Evolutionary conservation across 2,888 invertebrate genomes (phyloP), one percentile per base, ranked within the genome.

Genomic region (Patella ulyssiponensis): DNA sequence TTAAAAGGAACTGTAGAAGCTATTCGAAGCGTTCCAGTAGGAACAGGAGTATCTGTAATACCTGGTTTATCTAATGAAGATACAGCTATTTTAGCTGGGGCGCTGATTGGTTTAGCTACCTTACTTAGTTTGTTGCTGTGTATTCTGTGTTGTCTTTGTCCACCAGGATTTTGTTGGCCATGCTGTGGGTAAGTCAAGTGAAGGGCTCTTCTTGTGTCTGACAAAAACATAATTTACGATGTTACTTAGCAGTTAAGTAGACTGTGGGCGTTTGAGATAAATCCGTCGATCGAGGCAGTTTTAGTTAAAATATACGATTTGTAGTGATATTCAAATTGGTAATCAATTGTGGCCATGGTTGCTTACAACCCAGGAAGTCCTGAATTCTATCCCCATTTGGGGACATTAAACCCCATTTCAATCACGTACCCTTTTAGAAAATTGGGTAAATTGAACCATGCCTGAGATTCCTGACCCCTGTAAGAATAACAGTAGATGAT

Each of bases 111-210:
- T 20, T 23, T 64, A n/a, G 64, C 64, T 23, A 23, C 64, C 7
- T 23, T 64, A 12, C 64, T 64, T 12, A 11, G 12, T n/a, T 23
- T 64, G 23, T 23, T 64, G 4, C 64, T 64, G 11, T 64, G 64
- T 64, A 64, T 64, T 23, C 64, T 64, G 20, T 64, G 64, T 15
- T 64, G 64, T 20, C 64, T 64, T 23, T 64, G 64, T 64, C 64
- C 64, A 20, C 3, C 20, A 64, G 64, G 64, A 23, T 20, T 64
- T 11, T 64, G 64, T 64, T 15, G 11, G 20, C 20, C 20, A 9
- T 64, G 64, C 4, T 64, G 64, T 64, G 64, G 64, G 64, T 64
- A 64, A 64, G 64, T 44, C 44, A 44, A 1, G 44, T 44, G 9
- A 44, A 44, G 7, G 44, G 44, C 1, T 44, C 7, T 44, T 44